Percentiles rank a stretch among this genome's conserved stretches.
Conservation (phyloP, 2,888 invertebrate species). For the Lymantria monacha region DNA sequence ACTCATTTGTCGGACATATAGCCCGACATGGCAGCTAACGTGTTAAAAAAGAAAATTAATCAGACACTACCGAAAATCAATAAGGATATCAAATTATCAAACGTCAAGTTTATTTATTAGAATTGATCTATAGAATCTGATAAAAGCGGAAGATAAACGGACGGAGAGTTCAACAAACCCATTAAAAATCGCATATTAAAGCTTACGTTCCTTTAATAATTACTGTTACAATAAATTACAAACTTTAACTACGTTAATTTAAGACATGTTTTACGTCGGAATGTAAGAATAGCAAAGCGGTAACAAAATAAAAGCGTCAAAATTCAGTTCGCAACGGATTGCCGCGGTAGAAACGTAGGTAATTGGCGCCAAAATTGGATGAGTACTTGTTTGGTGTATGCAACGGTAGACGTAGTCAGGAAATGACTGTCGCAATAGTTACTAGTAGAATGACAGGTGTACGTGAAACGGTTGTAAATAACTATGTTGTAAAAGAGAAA, state of each 20-base stretch:
- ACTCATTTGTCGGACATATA: too few species aligned
- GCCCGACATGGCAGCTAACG: too few species aligned
- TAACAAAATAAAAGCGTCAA: slow-evolving; percentile 34
- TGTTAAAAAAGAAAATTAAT: too few species aligned
- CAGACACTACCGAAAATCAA: too few species aligned
- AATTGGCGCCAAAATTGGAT: slow-evolving; percentile 35
- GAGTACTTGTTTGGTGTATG: slow-evolving; percentile 37
- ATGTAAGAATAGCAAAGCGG: slow-evolving; percentile 8
- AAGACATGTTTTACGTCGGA: slow-evolving; percentile 22
- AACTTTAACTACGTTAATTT: slow-evolving; percentile 12
- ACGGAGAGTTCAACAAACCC: slow-evolving; percentile 55
- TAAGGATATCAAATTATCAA: not conserved
- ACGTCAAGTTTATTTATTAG: not conserved
- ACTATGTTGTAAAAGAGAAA: not conserved
- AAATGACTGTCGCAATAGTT: slow-evolving; percentile 35
- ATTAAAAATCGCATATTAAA: slow-evolving; percentile 46
- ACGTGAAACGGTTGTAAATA: slow-evolving; percentile 24
- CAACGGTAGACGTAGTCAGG: slow-evolving; percentile 29
- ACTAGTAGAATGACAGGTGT: slow-evolving; percentile 22
- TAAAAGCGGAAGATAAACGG: slow-evolving; percentile 39
- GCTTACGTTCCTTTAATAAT: slow-evolving; percentile 17
- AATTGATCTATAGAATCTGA: slow-evolving; percentile 19
- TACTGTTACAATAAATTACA: slow-evolving; percentile 11
- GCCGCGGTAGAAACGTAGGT: slow-evolving; percentile 34
- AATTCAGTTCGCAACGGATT: slow-evolving; percentile 41